These are phyloP conservation scores for Motacilla tschutschensis DNA, from an alignment of 2,113 vertebrate species.

Conservation along the genomic window DNA sequence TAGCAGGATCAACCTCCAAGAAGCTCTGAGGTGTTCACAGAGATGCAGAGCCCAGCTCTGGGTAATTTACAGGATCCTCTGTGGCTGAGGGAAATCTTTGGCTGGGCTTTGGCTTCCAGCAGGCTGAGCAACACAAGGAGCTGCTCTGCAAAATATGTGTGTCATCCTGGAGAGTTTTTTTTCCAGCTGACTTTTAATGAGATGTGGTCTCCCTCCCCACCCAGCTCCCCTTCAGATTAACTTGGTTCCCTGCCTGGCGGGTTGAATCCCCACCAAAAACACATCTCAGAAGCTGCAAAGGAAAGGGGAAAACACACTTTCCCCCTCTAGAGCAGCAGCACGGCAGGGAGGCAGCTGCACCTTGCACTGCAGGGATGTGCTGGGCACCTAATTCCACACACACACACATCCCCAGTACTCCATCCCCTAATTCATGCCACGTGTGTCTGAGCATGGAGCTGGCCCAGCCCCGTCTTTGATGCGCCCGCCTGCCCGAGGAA, in stretches of 20 bases:
- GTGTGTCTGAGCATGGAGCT: not conserved
- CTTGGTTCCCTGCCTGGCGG: not conserved
- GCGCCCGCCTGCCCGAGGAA: not conserved
- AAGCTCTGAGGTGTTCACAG: not conserved
- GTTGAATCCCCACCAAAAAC: not conserved
- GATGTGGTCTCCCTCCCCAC: not conserved
- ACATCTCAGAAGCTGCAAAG: not conserved
- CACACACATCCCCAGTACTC: not conserved
- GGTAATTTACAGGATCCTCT: not conserved
- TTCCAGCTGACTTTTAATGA: not conserved
- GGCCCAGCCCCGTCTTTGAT: not conserved
- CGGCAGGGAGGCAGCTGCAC: not conserved
- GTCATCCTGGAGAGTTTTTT: not conserved
- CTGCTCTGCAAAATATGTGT: not conserved
- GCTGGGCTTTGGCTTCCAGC: not conserved
- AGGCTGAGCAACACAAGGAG: not conserved
- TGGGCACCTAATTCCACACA: not conserved
- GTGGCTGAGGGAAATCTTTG: not conserved
- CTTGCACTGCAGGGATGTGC: not conserved
- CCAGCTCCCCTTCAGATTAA: not conserved
- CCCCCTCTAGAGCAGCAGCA: not conserved
- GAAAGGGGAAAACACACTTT: not conserved
- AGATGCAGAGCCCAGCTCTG: not conserved
- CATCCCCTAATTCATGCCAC: not conserved
- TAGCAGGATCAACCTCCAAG: not conserved